Conservation (phyloP, 2,797 vertebrate genomes). For the Cichlasoma orientale region DNA sequence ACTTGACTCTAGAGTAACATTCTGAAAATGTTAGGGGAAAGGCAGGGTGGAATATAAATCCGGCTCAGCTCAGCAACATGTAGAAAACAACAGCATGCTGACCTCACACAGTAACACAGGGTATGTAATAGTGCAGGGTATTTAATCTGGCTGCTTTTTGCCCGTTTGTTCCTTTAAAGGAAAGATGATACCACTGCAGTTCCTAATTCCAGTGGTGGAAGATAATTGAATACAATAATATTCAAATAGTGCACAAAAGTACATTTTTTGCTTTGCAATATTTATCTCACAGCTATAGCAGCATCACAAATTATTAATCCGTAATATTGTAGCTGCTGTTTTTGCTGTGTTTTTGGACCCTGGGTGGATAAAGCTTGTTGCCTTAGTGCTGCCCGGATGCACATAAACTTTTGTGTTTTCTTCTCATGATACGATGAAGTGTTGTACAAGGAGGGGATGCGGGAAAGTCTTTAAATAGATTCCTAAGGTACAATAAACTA, state of each 20-base stretch:
- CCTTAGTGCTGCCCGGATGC: not conserved
- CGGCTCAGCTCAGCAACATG: slow-evolving; percentile 16
- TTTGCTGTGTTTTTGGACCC: not conserved
- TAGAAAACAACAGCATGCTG: slow-evolving; percentile 25
- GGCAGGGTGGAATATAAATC: slow-evolving; percentile 14
- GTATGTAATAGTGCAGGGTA: not conserved
- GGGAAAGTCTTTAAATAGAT: slow-evolving; percentile 50
- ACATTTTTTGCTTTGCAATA: not conserved
- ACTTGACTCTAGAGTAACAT: slow-evolving; percentile 44
- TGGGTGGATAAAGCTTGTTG: not conserved
- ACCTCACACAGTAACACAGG: slow-evolving; percentile 4
- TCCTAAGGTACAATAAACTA: slow-evolving; percentile 31
- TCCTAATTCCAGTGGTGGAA: not conserved
- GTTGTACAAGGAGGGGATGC: slow-evolving; percentile 14
- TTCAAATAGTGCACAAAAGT: not conserved
- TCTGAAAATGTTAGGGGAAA: slow-evolving; percentile 31
- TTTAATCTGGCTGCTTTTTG: not conserved
- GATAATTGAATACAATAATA: not conserved
- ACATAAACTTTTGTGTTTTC: slow-evolving; percentile 4
- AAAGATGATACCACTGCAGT: not conserved
- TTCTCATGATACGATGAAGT: slow-evolving; percentile 2
- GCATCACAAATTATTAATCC: not conserved
- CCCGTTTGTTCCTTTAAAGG: not conserved
- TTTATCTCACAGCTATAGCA: not conserved
- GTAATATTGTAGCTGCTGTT: not conserved